phyloP scores from a whole-genome alignment of 2,113 vertebrate genomes.

The Regulus satrapa region DNA sequence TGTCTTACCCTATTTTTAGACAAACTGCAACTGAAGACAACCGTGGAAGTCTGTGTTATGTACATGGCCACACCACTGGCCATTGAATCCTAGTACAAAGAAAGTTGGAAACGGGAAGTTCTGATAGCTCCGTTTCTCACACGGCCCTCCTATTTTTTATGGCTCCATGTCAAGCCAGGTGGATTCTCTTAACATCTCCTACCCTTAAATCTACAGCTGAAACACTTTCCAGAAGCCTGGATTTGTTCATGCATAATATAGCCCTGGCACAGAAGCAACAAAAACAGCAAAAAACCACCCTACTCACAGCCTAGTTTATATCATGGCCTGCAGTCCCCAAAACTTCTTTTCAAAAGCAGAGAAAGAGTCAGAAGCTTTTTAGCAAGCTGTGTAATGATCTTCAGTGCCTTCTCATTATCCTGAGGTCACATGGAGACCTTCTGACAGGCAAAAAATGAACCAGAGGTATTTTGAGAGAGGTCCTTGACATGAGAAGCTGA shows the following conservation, averaged over 20 bases:
- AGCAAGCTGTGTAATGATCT: neutral
- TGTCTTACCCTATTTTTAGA: neutral
- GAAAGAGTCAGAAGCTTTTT: neutral
- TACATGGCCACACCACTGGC: neutral
- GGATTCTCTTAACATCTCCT: neutral
- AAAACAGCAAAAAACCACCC: neutral
- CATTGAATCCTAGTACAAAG: neutral
- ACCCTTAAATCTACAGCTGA: neutral
- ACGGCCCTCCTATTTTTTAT: neutral
- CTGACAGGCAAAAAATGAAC: neutral
- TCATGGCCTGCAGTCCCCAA: neutral
- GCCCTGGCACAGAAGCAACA: neutral
- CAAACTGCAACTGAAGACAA: neutral
- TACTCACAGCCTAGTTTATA: neutral
- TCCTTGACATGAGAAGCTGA: neutral
- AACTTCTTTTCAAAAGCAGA: neutral
- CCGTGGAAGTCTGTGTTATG: neutral
- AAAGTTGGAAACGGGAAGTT: accelerated
- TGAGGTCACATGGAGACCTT: neutral
- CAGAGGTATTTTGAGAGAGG: neutral
- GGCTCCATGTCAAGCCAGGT: neutral
- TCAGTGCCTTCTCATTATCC: neutral
- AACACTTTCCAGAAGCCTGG: neutral
- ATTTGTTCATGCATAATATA: neutral
- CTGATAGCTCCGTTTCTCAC: neutral